Percentiles rank a stretch among this genome's conserved stretches.
phyloP scores from a whole-genome alignment of 1,140 invertebrate genomes.

The Drosophila azteca region DNA sequence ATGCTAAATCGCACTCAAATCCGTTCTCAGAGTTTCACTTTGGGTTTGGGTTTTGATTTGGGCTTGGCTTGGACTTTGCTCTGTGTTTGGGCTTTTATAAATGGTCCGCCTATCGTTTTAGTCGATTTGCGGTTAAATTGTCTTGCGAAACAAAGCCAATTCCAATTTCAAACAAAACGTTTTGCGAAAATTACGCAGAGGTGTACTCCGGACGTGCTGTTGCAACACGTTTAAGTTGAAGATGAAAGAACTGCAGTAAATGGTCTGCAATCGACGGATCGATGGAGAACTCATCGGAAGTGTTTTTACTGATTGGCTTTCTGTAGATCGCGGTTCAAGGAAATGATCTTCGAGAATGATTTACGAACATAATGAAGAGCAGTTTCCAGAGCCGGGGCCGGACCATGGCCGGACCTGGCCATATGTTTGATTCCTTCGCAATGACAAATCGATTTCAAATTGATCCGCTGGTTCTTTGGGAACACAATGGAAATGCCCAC shows the following conservation, averaged over 20 bases:
- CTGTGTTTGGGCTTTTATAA: slow-evolving; percentile 16
- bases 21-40: slow-evolving; percentile 52
- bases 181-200: slow-evolving; percentile 74
- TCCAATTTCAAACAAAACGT: slow-evolving; percentile 81
- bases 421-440: slow-evolving; percentile 22
- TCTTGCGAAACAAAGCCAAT: slow-evolving; percentile 72
- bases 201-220: slow-evolving; percentile 59
- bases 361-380: slow-evolving; percentile 54
- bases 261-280: slow-evolving; percentile 39
- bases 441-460: slow-evolving; percentile 71
- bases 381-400: background rate
- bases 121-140: slow-evolving; percentile 72
- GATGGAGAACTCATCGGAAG: slow-evolving; percentile 61
- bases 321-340: slow-evolving; percentile 38
- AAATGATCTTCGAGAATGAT: slow-evolving; percentile 58
- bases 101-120: slow-evolving; percentile 53
- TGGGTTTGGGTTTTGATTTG: background rate
- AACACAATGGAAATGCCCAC: slow-evolving; percentile 63
- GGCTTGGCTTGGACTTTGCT: background rate
- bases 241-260: slow-evolving; percentile 36
- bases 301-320: slow-evolving; percentile 68
- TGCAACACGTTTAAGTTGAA: slow-evolving; percentile 40
- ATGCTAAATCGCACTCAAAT: slow-evolving; percentile 69
- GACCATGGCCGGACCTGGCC: slow-evolving; percentile 1
- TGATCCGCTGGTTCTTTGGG: slow-evolving; percentile 39